Conservation (phyloP, 2,888 invertebrate species). For the Netelia virgata region DNA sequence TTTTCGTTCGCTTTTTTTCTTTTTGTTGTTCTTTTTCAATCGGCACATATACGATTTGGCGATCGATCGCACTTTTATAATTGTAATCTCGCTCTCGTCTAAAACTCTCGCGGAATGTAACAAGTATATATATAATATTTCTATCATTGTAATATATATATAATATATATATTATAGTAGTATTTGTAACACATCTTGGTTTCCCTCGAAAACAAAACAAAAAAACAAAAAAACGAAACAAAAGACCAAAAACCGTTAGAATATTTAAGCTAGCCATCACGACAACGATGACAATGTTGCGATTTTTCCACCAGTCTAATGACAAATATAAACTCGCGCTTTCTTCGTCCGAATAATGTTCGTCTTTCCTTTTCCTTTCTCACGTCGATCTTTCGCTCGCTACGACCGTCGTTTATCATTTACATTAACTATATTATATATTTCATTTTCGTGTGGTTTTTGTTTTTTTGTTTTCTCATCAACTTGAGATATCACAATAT, state of each 20-base stretch:
- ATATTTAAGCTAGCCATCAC: slow-evolving; percentile 26
- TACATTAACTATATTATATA: slow-evolving; percentile 2
- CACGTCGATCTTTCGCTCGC: neutral
- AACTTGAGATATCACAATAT: slow-evolving; percentile 50
- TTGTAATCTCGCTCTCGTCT: slow-evolving; percentile 39
- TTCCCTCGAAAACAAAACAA: slow-evolving; percentile 35
- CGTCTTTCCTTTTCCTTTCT: neutral
- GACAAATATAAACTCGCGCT: neutral
- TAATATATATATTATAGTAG: slow-evolving; percentile 19
- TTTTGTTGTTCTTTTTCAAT: neutral
- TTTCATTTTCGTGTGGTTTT: neutral
- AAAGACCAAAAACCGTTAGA: slow-evolving; percentile 26
- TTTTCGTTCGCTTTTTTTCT: neutral
- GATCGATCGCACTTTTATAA: slow-evolving; percentile 44
- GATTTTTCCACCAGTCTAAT: slow-evolving; percentile 6
- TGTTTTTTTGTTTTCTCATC: neutral
- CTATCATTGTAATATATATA: slow-evolving; percentile 18
- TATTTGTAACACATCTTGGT: slow-evolving; percentile 58
- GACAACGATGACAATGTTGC: slow-evolving; percentile 23
- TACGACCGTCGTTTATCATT: neutral
- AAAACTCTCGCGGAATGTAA: slow-evolving; percentile 46
- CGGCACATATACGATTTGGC: slow-evolving; percentile 29
- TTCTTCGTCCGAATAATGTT: slow-evolving; percentile 1
- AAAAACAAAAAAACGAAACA: slow-evolving; percentile 12
- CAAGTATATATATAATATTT: slow-evolving; percentile 47